Evolutionary conservation across 2,113 vertebrate species (phyloP).

Genomic region (Heloderma charlesbogerti): DNA sequence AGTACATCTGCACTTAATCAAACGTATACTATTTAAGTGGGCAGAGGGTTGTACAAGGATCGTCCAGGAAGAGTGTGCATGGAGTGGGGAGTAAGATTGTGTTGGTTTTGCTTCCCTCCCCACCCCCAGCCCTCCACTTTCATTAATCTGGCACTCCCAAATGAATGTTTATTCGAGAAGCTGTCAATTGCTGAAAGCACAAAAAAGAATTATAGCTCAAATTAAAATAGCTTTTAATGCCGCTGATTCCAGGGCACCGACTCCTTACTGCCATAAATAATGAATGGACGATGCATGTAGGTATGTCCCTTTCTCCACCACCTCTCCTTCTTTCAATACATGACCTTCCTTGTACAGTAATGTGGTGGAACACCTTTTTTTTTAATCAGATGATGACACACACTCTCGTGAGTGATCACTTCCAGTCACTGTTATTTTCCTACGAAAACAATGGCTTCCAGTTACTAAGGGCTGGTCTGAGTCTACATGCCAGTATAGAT

Average conservation of each 20-base stretch:
- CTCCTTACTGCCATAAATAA: conserved; percentile 55
- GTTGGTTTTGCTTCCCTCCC: background rate
- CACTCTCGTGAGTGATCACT: conserved; percentile 68
- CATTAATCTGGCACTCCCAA: conserved; percentile 63
- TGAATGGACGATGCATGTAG: conserved; percentile 44
- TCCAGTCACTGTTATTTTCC: conserved; percentile 74
- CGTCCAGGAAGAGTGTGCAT: conserved; percentile 72
- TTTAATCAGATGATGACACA: conserved; percentile 72
- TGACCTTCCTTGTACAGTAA: conserved; percentile 35
- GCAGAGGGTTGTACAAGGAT: conserved; percentile 71
- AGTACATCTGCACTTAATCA: conserved; percentile 83
- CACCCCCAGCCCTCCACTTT: background rate
- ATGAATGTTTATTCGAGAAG: conserved; percentile 57
- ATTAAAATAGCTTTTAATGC: conserved; percentile 65
- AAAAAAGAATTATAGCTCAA: conserved; percentile 54
- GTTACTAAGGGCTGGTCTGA: conserved; percentile 75
- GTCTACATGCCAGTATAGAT: conserved; percentile 68
- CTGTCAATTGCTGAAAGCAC: conserved; percentile 52
- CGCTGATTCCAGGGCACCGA: conserved; percentile 41
- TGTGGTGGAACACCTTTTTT: conserved; percentile 53
- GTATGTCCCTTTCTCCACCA: background rate
- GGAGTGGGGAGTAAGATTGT: conserved; percentile 57
- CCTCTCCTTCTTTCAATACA: conserved; percentile 25
- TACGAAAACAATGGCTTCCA: conserved; percentile 75
- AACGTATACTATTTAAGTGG: conserved; percentile 69